Evolutionary conservation across 2,888 invertebrate genomes (phyloP).

Genomic region (Ectropis crepuscularia): DNA sequence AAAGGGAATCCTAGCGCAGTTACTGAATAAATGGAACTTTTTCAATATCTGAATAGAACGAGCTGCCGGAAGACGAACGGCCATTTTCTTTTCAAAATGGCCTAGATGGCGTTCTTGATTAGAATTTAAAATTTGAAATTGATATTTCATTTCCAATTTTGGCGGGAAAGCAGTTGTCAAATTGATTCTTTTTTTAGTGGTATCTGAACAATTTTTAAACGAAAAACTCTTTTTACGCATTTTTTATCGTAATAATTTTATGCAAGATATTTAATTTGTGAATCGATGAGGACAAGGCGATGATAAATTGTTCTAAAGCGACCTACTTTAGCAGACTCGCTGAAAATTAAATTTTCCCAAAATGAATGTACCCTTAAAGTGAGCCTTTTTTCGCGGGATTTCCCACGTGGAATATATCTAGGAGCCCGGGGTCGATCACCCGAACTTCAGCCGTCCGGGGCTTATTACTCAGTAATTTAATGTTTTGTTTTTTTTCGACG

Average conservation of each 20-base stretch:
- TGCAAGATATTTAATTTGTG: no score
- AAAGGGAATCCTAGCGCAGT: conserved; percentile 47
- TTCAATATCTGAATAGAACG: conserved; percentile 67
- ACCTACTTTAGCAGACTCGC: conserved; percentile 27
- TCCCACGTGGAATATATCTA: conserved; percentile 79
- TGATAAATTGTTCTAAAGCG: conserved; percentile 27
- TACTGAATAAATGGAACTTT: conserved; percentile 63
- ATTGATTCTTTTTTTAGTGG: no score
- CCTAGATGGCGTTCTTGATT: conserved; percentile 48
- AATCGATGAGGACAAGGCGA: not conserved
- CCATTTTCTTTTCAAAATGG: conserved; percentile 49
- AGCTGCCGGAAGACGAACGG: conserved; percentile 47
- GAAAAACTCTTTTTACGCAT: not conserved
- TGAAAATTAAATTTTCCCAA: conserved; percentile 44
- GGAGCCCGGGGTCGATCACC: conserved; percentile 72
- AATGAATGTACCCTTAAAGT: conserved; percentile 46
- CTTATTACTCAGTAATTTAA: conserved; percentile 81
- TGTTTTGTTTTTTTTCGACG: conserved; percentile 72
- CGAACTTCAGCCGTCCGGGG: conserved; percentile 65
- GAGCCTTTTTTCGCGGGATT: conserved; percentile 66
- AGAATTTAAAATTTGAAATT: conserved; percentile 53
- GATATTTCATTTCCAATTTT: conserved; percentile 37
- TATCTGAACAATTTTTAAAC: not conserved
- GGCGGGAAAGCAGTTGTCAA: conserved; percentile 12
- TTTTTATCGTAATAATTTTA: no score